Evolutionary conservation across 2,113 vertebrate genomes (phyloP).

Genomic region (Sorex fumeus): DNA sequence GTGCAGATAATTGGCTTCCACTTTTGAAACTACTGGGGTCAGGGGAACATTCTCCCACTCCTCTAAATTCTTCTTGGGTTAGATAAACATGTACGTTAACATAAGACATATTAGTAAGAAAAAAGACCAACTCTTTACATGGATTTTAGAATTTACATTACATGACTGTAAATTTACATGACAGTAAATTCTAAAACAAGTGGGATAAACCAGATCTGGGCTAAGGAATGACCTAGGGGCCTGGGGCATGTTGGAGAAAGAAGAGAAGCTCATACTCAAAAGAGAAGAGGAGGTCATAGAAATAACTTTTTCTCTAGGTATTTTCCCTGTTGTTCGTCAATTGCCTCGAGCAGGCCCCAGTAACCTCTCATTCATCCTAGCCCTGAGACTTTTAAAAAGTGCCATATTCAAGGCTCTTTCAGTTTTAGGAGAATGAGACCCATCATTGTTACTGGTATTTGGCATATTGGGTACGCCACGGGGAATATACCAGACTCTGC

Average conservation of each 20-base stretch:
- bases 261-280: background rate
- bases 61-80: background rate
- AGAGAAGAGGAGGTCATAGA: background rate
- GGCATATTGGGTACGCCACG: too few relatives aligned
- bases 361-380: too few relatives aligned
- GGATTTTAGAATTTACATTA: too few relatives aligned
- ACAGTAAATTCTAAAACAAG: background rate
- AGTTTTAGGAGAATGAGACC: too few relatives aligned
- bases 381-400: too few relatives aligned
- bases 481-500: too few relatives aligned
- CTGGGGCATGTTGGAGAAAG: background rate
- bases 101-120: background rate
- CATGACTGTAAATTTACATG: background rate
- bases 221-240: background rate
- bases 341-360: too few relatives aligned
- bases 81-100: background rate
- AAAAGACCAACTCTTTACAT: background rate
- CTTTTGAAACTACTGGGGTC: background rate
- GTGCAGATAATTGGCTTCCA: background rate
- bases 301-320: background rate
- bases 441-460: too few relatives aligned
- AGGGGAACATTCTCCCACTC: background rate
- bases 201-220: background rate
- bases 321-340: too few relatives aligned
- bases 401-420: too few relatives aligned